Conservation (phyloP, 2,888 invertebrate genomes). For the Limnephilus rhombicus region DNA sequence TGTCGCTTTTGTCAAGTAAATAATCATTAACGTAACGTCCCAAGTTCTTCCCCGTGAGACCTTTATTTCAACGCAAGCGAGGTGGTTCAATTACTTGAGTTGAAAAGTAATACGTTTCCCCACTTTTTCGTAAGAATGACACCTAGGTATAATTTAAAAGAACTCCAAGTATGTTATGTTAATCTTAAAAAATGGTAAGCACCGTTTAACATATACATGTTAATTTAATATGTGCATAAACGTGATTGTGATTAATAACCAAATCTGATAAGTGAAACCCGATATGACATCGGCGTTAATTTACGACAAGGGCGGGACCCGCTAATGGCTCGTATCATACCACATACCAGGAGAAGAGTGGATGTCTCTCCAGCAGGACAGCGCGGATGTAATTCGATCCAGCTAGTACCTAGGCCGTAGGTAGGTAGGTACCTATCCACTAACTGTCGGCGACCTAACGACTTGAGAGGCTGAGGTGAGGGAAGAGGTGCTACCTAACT, state of each 20-base stretch:
- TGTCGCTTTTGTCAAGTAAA: not conserved
- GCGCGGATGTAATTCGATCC: slow-evolving; percentile 22
- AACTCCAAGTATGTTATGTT: not conserved
- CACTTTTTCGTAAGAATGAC: not conserved
- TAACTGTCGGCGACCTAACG: not conserved
- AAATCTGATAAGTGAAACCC: not conserved
- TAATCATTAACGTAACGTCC: not conserved
- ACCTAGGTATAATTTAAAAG: not conserved
- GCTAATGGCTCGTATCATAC: slow-evolving; percentile 9
- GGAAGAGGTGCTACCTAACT: not conserved
- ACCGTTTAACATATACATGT: not conserved
- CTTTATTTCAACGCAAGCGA: not conserved
- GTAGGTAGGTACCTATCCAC: not conserved
- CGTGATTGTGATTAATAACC: not conserved
- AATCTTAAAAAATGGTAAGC: not conserved
- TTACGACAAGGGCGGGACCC: not conserved
- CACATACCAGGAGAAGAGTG: not conserved
- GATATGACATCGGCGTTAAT: not conserved
- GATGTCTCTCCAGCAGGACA: slow-evolving; percentile 11
- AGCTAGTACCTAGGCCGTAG: not conserved
- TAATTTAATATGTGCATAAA: not conserved
- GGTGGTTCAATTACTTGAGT: not conserved
- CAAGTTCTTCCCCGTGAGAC: not conserved
- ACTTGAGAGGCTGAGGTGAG: not conserved
- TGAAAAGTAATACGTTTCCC: not conserved